Evolutionary conservation across 1,140 invertebrate species (phyloP), one percentile per base, ranked within the genome.

Genomic region (Zaprionus camerounensis): DNA sequence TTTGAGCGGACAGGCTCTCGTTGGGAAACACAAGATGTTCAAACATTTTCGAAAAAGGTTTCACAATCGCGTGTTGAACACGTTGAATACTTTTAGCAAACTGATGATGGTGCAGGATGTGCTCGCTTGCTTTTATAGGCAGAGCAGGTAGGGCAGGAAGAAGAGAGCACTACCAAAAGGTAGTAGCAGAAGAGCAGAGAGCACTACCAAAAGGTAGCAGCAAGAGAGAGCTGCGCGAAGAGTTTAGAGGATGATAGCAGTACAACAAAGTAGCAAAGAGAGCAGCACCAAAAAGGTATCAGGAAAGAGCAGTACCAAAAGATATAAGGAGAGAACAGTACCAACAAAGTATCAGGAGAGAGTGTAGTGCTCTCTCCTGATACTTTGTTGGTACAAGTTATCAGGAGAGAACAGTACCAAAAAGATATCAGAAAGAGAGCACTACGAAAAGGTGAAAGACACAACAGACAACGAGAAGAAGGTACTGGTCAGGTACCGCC

Each of bases 1-100:
- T 91, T 62, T 91, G 65, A 5, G 81, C 81, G 15, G 82, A 76
- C 49, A 91, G 53, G 17, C 65, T 84, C 55, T 91, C 90, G 67
- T 80, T 91, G 69, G 90, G 67, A 34, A 91, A 87, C 41, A 64
- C 72, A 57, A 91, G 77, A 64, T 91, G 78, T 9, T 83, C 72
- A 74, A 91, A 91, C 90, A 91, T 91, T 76, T 90, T 51, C 20
- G 46, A 13, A 24, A 56, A 49, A 49, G 61, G 74, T 26, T 51
- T n/a, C 4, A 17, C 41, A 28, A 62, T 22, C 58, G 26, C 81
- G 85, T 90, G 84, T 84, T 90, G 81, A 76, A 91, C 85, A 90
- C 85, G 65, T 34, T 62, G 58, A 91, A 75, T 85, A 82, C 82
- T 90, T 82, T 15, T 9, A 85, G 79, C 78, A 85, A 68, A 90